These are phyloP conservation scores for Sturmia bella DNA, from an alignment of 2,888 invertebrate genomes.

Conservation along the genomic window DNA sequence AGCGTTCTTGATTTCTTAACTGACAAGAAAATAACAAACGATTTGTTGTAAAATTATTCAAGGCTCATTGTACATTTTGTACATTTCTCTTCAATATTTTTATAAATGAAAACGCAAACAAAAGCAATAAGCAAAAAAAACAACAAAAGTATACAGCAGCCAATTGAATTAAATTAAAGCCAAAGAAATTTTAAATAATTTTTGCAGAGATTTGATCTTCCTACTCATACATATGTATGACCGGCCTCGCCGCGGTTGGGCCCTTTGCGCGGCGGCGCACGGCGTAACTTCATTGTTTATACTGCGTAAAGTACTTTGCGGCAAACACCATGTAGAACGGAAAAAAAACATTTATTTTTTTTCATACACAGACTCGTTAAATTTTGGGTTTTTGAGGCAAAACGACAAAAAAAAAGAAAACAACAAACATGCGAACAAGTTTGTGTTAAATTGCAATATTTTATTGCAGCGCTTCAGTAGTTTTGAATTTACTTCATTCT, in stretches of 20 bases:
- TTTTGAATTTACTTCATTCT: not conserved
- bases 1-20: no score
- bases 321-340: no score
- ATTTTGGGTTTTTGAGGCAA: constrained; percentile 27
- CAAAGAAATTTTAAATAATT: not conserved
- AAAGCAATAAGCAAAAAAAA: not conserved
- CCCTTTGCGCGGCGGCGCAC: no score
- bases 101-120: not conserved
- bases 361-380: not conserved
- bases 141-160: not conserved
- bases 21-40: no score
- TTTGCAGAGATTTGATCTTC: not conserved
- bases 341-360: no score
- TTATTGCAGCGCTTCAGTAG: constrained; percentile 35
- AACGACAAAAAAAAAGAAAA: constrained; percentile 35
- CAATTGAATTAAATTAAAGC: constrained; percentile 30
- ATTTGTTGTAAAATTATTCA: no score
- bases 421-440: constrained; percentile 54
- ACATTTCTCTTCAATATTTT: not conserved
- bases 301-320: no score
- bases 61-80: no score
- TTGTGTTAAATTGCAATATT: constrained; percentile 58
- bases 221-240: not conserved
- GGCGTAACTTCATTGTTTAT: not conserved
- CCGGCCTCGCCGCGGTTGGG: no score